A percentile compares a stretch with the other conserved stretches of the same genome.
phyloP scores from a whole-genome alignment of 1,140 invertebrate genomes.

The Drosophila biarmipes region DNA sequence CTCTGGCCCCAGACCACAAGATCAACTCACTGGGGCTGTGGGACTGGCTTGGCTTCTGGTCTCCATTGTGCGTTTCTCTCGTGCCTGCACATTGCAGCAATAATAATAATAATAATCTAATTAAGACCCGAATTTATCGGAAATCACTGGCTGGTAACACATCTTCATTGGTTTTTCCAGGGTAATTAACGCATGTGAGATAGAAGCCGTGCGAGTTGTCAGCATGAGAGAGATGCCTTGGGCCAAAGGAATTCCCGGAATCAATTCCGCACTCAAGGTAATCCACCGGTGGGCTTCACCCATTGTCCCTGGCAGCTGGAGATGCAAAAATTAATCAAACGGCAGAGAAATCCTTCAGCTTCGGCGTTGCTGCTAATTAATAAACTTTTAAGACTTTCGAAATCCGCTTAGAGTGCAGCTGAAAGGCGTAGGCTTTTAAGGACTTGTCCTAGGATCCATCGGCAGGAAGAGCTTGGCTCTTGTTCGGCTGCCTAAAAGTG shows the following conservation, averaged over 20 bases:
- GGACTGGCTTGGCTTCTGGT: conserved; percentile 52
- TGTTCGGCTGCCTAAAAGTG: conserved; percentile 22
- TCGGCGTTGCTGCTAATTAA: conserved; percentile 55
- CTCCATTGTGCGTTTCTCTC: conserved; percentile 57
- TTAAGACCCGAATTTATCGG: conserved; percentile 56
- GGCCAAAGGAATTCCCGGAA: conserved; percentile 1
- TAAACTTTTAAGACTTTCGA: conserved; percentile 50
- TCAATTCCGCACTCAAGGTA: neutral
- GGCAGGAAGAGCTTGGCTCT: conserved; percentile 1
- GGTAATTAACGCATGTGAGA: conserved; percentile 24
- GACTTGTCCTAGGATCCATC: neutral
- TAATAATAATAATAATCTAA: conserved; percentile 80
- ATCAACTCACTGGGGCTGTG: conserved; percentile 40
- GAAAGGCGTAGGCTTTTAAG: conserved; percentile 6
- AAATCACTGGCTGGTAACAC: conserved; percentile 18
- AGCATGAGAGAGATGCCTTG: neutral
- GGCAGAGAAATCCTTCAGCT: neutral
- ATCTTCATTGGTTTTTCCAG: conserved; percentile 12
- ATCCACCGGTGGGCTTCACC: conserved; percentile 2
- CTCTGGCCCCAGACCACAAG: conserved; percentile 49
- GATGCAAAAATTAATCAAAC: conserved; percentile 12
- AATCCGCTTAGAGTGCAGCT: conserved; percentile 55
- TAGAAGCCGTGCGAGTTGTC: conserved; percentile 4
- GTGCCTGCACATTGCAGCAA: conserved; percentile 55
- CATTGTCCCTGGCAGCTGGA: conserved; percentile 1